Conservation (phyloP, 2,888 invertebrate genomes). For the Pterostichus niger region DNA sequence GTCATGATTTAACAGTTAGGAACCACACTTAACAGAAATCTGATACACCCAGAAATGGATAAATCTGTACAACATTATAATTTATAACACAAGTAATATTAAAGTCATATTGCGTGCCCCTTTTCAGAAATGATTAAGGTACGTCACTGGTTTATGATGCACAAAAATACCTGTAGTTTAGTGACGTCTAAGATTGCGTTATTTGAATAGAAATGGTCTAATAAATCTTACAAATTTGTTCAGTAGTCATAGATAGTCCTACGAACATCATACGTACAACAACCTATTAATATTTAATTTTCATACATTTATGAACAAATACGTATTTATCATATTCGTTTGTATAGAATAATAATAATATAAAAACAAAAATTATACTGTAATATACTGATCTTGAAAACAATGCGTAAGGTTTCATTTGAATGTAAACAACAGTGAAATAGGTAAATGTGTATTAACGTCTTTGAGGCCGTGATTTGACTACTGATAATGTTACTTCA, state of each 20-base stretch:
- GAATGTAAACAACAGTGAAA: background rate
- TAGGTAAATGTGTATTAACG: too few species aligned
- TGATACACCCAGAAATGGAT: too few species aligned
- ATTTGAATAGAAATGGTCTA: conserved; percentile 52
- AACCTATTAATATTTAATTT: conserved; percentile 44
- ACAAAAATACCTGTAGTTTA: background rate
- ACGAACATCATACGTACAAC: background rate
- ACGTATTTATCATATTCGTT: conserved; percentile 1
- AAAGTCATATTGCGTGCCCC: too few species aligned
- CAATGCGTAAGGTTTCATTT: too few species aligned
- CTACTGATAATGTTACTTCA: too few species aligned
- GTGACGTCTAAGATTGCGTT: conserved; percentile 33
- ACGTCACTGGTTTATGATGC: conserved; percentile 24
- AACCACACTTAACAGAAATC: too few species aligned
- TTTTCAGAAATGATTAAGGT: background rate
- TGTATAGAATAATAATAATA: conserved; percentile 27
- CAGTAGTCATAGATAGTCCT: background rate
- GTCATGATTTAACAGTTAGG: too few species aligned
- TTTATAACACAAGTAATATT: too few species aligned
- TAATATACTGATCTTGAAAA: conserved; percentile 1
- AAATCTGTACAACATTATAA: too few species aligned
- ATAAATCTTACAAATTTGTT: conserved; percentile 48
- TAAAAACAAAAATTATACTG: background rate
- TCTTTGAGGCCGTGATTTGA: too few species aligned
- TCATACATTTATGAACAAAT: background rate